Conservation (phyloP, 2,113 vertebrate species). For the Anarhynchus alexandrinus region DNA sequence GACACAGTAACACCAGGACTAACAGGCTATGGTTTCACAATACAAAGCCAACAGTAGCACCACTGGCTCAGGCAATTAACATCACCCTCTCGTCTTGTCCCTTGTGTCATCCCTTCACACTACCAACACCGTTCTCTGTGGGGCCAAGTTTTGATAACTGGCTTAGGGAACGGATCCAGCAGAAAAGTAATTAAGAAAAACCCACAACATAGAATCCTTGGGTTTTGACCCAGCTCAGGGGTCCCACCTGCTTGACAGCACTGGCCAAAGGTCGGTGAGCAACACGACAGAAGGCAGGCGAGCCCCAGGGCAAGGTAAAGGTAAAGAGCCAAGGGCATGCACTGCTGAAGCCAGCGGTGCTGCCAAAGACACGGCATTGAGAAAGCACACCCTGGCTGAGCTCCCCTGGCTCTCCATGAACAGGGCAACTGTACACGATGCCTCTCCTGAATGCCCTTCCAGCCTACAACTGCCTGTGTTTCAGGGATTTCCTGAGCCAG, state of each 20-base stretch:
- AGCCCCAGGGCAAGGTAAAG: not conserved
- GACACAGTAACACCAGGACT: not conserved
- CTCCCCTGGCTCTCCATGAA: not conserved
- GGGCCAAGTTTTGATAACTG: not conserved
- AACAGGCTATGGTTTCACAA: not conserved
- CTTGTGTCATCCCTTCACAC: not conserved
- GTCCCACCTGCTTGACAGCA: not conserved
- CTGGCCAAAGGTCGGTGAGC: not conserved
- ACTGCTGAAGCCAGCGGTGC: not conserved
- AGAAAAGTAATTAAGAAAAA: not conserved
- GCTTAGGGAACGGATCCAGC: not conserved
- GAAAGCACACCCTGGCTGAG: not conserved
- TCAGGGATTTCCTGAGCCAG: not conserved
- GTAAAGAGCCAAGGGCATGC: not conserved
- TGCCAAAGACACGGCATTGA: not conserved
- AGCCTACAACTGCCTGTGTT: not conserved
- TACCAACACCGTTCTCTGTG: not conserved
- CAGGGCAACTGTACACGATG: not conserved
- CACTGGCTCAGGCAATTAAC: not conserved
- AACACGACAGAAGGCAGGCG: not conserved
- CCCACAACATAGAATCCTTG: not conserved
- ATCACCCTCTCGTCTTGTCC: not conserved
- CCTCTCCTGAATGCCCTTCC: not conserved
- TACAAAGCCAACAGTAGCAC: not conserved
- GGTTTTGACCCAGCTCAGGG: not conserved